Conservation (phyloP, 2,113 vertebrate species). For the Hyla sarda region DNA sequence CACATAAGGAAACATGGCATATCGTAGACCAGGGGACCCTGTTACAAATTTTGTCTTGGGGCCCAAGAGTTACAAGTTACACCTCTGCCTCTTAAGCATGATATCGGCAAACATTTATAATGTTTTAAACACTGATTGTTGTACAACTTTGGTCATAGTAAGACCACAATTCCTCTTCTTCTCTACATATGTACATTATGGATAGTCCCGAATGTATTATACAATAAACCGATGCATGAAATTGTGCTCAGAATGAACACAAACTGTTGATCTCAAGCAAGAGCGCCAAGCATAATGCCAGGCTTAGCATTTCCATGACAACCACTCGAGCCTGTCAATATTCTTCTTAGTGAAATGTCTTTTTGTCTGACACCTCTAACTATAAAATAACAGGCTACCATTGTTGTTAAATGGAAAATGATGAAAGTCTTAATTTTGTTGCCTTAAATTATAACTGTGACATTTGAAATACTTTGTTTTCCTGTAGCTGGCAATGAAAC, state of each 20-base stretch:
- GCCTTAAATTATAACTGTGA: neutral
- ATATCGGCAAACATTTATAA: no score
- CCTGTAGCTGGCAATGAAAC: conserved; percentile 93
- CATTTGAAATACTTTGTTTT: conserved; percentile 31
- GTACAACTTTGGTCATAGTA: no score
- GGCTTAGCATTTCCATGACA: conserved; percentile 32
- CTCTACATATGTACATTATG: neutral
- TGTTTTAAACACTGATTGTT: no score
- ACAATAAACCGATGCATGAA: neutral
- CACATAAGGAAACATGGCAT: no score
- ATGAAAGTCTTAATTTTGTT: conserved; percentile 34
- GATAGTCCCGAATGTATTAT: neutral
- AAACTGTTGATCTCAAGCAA: conserved; percentile 18
- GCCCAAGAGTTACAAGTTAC: no score
- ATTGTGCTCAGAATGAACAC: neutral
- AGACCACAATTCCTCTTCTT: neutral
- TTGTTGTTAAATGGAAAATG: neutral
- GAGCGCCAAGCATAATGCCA: neutral
- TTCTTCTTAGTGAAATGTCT: conserved; percentile 21
- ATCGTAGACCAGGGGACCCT: no score
- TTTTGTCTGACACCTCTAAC: conserved; percentile 26
- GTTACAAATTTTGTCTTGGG: no score
- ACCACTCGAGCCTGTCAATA: neutral
- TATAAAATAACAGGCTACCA: conserved; percentile 30
- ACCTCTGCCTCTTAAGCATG: no score